Base-by-base conservation (phyloP, 2,797 vertebrate species). In the Tapera naevia region DNA sequence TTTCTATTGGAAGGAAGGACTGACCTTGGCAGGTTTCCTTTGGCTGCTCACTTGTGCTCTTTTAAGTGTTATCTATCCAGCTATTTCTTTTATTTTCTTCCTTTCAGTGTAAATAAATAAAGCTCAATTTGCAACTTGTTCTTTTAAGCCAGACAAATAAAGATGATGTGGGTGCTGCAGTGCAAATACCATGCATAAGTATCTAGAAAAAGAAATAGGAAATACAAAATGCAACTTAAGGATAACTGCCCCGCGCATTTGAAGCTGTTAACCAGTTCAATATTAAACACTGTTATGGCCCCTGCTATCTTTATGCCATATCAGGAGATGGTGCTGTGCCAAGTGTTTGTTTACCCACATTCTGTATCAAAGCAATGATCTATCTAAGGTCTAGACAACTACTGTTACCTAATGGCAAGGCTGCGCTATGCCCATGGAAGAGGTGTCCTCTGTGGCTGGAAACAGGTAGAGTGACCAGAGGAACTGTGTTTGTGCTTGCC, bases 361-460 rank as follows among this genome's bases (percentile, higher is more conserved):
- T 74, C 60, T 60, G 9, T 65, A 18, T 35, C 22, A 57, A 10
- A 8, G 21, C 14, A 41, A 5, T 9, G 12, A 17, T 37, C n/a
- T 19, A 45, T 7, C n/a, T 43, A 57, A 50, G 50, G 46, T 53
- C 61, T 33, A 33, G n/a, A 80, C 61, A 25, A 35, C 48, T 56
- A 3, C 8, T 25, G 13, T 21, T 60, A 12, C 13, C 4, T 7
- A 1, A 3, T 11, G 30, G 17, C 41, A 81, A 79, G 45, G 46
- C 58, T 30, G 7, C 0, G 2, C 7, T 24, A 30, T 2, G 8
- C 33, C 15, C 33, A 25, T 0, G 3, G 35, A 22, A 70, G 18
- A 6, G 22, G 3, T 15, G n/a, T 58, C 9, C 28, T 51, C 4
- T 51, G 45, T 62, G 39, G 39, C n/a, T 91, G 62, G 66, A 73